Percentiles rank a stretch among this genome's conserved stretches.
Evolutionary conservation across 92 coral and sea anemone genomes (phyloP).

Genomic region (Epizoanthus illoricatus): DNA sequence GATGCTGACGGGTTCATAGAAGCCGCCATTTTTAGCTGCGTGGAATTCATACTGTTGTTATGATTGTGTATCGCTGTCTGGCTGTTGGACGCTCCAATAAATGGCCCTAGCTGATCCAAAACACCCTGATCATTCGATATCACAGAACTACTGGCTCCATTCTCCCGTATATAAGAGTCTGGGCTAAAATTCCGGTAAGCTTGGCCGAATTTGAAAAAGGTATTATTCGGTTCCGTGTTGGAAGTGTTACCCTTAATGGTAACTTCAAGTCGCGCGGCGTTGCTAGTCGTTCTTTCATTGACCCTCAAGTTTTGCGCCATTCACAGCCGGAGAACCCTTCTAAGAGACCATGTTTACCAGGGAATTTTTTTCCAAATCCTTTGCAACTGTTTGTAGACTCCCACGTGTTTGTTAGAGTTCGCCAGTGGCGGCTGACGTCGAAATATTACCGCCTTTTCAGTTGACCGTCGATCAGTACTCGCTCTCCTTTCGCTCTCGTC

Average conservation of each 20-base stretch:
- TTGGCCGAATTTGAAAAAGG: constrained; percentile 62
- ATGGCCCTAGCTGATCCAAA: constrained; percentile 45
- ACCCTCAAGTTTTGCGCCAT: constrained; percentile 81
- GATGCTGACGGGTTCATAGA: constrained; percentile 19
- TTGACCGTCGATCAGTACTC: constrained; percentile 72
- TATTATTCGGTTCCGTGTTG: constrained; percentile 71
- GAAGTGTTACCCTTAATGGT: constrained; percentile 70
- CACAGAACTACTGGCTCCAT: constrained; percentile 62
- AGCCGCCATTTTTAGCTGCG: constrained; percentile 47
- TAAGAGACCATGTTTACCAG: constrained; percentile 79
- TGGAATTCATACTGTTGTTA: constrained; percentile 41
- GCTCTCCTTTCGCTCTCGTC: constrained; percentile 63
- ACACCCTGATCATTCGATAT: constrained; percentile 62
- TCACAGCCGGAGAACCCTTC: constrained; percentile 57
- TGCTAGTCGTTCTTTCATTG: constrained; percentile 53
- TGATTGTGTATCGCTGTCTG: constrained; percentile 32
- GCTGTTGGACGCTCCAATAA: constrained; percentile 20
- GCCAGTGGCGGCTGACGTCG: constrained; percentile 69
- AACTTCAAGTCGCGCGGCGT: constrained; percentile 58
- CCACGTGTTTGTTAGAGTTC: constrained; percentile 72
- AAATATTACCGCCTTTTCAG: constrained; percentile 81
- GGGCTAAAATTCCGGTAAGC: constrained; percentile 58
- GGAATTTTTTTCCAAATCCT: constrained; percentile 58
- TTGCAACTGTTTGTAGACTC: constrained; percentile 66
- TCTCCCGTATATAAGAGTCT: constrained; percentile 59